phyloP scores from a whole-genome alignment of 2,113 vertebrate genomes.

The Acrocephalus arundinaceus region DNA sequence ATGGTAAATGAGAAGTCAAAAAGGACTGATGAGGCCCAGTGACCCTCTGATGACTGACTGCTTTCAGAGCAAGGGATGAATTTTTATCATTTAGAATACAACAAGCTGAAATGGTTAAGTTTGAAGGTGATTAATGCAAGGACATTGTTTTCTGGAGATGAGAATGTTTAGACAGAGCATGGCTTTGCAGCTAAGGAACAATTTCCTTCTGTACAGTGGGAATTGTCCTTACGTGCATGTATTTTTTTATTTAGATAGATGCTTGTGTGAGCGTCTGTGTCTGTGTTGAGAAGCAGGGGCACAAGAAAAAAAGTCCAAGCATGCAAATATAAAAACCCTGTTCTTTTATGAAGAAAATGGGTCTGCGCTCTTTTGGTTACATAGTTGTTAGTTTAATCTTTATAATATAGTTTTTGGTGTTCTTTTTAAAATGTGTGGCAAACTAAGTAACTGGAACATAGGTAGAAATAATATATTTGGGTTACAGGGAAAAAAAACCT shows the following conservation, averaged over 20 bases:
- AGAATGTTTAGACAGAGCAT: neutral
- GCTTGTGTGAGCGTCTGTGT: neutral
- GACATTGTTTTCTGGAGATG: neutral
- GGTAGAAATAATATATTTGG: constrained; percentile 75
- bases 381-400: constrained; percentile 58
- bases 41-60: neutral
- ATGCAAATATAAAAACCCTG: constrained; percentile 61
- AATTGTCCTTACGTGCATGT: neutral
- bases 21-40: neutral
- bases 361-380: constrained; percentile 7
- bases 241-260: constrained; percentile 10
- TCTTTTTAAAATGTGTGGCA: constrained; percentile 31
- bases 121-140: neutral
- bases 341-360: constrained; percentile 17
- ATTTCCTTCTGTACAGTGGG: neutral
- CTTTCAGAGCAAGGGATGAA: neutral
- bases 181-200: neutral
- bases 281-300: constrained; percentile 1
- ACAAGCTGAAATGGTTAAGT: neutral
- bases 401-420: constrained; percentile 35
- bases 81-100: neutral
- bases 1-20: neutral
- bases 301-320: constrained; percentile 2
- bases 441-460: constrained; percentile 67
- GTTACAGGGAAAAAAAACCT: constrained; percentile 59